phyloP scores from a whole-genome alignment of 2,113 vertebrate species.

The Oreocharis arfaki region DNA sequence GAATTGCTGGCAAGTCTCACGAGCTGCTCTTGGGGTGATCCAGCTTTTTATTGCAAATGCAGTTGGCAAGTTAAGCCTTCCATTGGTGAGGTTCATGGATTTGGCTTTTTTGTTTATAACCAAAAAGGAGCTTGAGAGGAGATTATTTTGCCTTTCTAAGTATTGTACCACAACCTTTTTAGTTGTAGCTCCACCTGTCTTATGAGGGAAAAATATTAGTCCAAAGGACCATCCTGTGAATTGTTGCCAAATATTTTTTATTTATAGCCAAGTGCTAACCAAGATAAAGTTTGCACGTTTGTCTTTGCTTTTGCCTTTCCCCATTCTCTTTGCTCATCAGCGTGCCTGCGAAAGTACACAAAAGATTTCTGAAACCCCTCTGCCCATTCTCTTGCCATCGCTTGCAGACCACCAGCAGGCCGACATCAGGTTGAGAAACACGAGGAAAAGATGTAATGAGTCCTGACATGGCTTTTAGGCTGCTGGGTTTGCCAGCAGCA shows the following conservation, averaged over 20 bases:
- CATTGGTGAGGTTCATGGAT: background rate
- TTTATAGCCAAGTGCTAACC: background rate
- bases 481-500: background rate
- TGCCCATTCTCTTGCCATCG: background rate
- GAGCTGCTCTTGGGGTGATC: background rate
- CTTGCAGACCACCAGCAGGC: background rate
- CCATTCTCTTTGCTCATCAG: background rate
- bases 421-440: background rate
- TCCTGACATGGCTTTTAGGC: background rate
- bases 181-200: background rate
- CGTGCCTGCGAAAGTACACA: background rate
- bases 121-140: background rate
- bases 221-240: background rate
- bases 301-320: background rate
- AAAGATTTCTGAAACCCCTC: background rate
- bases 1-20: background rate
- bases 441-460: background rate
- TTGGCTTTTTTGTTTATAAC: background rate
- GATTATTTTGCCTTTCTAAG: background rate
- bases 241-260: background rate
- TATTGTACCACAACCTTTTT: background rate
- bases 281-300: background rate
- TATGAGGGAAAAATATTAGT: background rate
- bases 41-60: background rate
- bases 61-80: background rate